Conservation (phyloP, 2,113 vertebrate genomes). For the Tragelaphus imberbis region DNA sequence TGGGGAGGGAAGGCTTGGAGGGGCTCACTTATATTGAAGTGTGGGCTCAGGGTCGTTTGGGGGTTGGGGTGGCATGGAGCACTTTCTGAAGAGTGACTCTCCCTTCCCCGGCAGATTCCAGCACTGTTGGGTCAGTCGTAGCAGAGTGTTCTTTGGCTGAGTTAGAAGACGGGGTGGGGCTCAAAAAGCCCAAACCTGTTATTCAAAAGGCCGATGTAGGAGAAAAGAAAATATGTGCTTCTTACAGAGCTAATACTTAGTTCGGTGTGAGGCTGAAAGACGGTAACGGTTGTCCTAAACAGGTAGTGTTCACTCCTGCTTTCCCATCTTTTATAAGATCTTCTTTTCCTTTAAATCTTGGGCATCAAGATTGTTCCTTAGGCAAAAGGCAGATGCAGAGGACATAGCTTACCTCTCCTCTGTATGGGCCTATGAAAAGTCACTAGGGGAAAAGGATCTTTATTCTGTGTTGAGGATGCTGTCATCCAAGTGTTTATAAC, state of each 20-base stretch:
- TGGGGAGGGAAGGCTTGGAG: background rate
- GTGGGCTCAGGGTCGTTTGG: slow-evolving; percentile 42
- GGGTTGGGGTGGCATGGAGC: slow-evolving; percentile 51
- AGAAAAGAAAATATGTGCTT: slow-evolving; percentile 64
- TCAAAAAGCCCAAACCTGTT: slow-evolving; percentile 65
- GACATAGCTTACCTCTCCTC: background rate
- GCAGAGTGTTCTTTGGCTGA: slow-evolving; percentile 72
- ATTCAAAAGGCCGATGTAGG: slow-evolving; percentile 58
- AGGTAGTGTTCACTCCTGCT: slow-evolving; percentile 13
- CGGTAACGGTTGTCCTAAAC: background rate
- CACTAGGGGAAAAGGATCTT: background rate
- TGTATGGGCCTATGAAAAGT: background rate
- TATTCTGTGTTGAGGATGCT: background rate
- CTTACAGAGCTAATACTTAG: slow-evolving; percentile 36
- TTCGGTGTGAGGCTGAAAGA: background rate
- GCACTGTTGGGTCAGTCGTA: slow-evolving; percentile 62
- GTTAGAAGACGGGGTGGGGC: slow-evolving; percentile 66
- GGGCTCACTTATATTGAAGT: slow-evolving; percentile 29
- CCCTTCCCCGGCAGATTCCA: slow-evolving; percentile 72
- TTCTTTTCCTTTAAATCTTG: slow-evolving; percentile 39
- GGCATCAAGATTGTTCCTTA: slow-evolving; percentile 10
- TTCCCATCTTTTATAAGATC: background rate
- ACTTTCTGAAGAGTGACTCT: slow-evolving; percentile 71
- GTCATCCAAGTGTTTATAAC: background rate
- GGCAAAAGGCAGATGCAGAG: background rate